Conservation (phyloP, 2,888 invertebrate genomes). For the Embidobia sp. region DNA sequence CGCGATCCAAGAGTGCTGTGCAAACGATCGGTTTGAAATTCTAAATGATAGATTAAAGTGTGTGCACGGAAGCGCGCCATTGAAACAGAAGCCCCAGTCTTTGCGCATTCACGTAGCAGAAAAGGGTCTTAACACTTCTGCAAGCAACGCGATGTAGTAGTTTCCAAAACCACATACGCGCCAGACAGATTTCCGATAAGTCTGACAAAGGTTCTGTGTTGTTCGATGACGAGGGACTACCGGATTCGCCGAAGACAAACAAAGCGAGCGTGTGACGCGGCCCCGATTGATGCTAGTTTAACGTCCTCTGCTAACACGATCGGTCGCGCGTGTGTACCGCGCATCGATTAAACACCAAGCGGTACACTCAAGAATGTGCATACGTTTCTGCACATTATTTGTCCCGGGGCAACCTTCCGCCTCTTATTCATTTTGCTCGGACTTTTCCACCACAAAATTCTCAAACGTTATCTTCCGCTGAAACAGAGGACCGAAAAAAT, state of each 20-base stretch:
- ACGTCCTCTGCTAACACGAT: slow-evolving; percentile 57
- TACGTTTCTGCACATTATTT: slow-evolving; percentile 37
- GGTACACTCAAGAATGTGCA: slow-evolving; percentile 43
- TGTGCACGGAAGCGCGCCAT: too few species aligned
- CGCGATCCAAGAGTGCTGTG: neutral
- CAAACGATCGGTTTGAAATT: slow-evolving; percentile 35
- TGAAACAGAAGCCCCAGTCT: slow-evolving; percentile 29
- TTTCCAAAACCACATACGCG: slow-evolving; percentile 29
- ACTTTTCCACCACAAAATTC: too few species aligned
- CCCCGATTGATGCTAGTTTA: slow-evolving; percentile 58
- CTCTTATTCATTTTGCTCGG: too few species aligned
- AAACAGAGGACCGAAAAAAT: neutral
- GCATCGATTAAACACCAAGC: slow-evolving; percentile 49
- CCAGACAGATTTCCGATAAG: slow-evolving; percentile 54
- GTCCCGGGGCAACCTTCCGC: slow-evolving; percentile 5
- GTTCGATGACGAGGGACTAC: slow-evolving; percentile 44
- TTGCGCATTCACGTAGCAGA: slow-evolving; percentile 35
- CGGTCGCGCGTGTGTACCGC: slow-evolving; percentile 20
- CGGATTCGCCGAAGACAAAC: slow-evolving; percentile 48
- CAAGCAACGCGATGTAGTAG: slow-evolving; percentile 20
- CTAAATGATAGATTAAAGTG: slow-evolving; percentile 34
- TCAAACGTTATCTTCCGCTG: slow-evolving; percentile 8
- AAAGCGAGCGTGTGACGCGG: slow-evolving; percentile 49
- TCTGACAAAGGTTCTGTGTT: slow-evolving; percentile 48
- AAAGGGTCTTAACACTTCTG: slow-evolving; percentile 34